Conservation (phyloP, 2,888 invertebrate species). For the Drosophila macrospina region DNA sequence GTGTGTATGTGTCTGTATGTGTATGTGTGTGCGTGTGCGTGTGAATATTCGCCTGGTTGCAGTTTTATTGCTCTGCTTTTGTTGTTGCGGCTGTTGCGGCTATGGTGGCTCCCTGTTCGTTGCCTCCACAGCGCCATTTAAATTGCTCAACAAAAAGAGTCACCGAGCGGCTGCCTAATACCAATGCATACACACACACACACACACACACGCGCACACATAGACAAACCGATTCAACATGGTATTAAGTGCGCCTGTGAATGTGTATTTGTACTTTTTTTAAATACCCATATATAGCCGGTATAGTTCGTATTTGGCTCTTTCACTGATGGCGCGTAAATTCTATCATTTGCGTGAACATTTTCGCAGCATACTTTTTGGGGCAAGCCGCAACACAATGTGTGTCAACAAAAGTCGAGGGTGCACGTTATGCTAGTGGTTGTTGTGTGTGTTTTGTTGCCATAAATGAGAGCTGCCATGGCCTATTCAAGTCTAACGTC, state of each 20-base stretch:
- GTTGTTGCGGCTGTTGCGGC: slow-evolving; percentile 49
- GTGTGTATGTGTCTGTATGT: slow-evolving; percentile 21
- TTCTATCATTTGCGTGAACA: slow-evolving; percentile 73
- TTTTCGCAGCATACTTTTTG: slow-evolving; percentile 69
- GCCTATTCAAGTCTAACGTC: slow-evolving; percentile 33
- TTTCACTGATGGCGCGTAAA: slow-evolving; percentile 66
- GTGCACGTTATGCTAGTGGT: slow-evolving; percentile 8
- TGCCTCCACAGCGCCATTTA: slow-evolving; percentile 63
- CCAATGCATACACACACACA: slow-evolving; percentile 41
- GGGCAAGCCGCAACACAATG: slow-evolving; percentile 63
- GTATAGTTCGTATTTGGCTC: slow-evolving; percentile 22
- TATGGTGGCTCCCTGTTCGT: slow-evolving; percentile 13
- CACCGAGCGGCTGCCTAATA: slow-evolving; percentile 65
- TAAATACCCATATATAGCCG: slow-evolving; percentile 18
- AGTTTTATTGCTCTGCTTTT: slow-evolving; percentile 57
- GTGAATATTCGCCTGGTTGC: slow-evolving; percentile 33
- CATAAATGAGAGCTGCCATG: slow-evolving; percentile 31
- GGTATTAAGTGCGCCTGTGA: slow-evolving; percentile 12
- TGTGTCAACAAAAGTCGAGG: slow-evolving; percentile 70
- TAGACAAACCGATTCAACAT: slow-evolving; percentile 9
- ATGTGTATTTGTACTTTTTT: slow-evolving; percentile 11
- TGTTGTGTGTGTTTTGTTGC: slow-evolving; percentile 13
- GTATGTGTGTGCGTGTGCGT: slow-evolving; percentile 21
- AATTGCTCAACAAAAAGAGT: slow-evolving; percentile 73
- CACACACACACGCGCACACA: slow-evolving; percentile 1